Evolutionary conservation across 2,113 vertebrate species (phyloP).

Genomic region (Glaucidium brasilianum): DNA sequence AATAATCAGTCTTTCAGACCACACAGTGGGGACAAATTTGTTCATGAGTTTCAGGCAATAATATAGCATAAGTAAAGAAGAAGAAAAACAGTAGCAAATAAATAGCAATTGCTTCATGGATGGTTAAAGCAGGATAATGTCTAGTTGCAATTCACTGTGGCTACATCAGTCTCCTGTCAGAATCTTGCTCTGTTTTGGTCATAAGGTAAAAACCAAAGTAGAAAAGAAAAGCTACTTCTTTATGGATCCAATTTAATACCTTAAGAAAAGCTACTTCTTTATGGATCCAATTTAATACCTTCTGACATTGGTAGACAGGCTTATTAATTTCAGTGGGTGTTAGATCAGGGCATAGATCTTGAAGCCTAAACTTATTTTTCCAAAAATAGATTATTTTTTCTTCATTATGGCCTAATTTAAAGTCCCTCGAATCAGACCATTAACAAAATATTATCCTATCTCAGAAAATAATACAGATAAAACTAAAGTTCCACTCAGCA

Average conservation of each 20-base stretch:
- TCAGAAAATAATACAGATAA: conserved; percentile 44
- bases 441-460: conserved; percentile 44
- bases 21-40: not conserved
- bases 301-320: not conserved
- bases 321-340: not conserved
- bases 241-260: not conserved
- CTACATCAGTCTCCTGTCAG: not conserved
- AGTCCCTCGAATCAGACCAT: conserved; percentile 16
- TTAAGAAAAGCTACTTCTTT: not conserved
- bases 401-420: conserved; percentile 36
- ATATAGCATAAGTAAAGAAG: not conserved
- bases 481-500: conserved; percentile 21
- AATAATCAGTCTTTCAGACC: not conserved
- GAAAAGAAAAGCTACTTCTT: not conserved
- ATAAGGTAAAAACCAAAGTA: not conserved
- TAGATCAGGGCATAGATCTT: not conserved
- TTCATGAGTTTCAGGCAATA: not conserved
- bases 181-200: not conserved
- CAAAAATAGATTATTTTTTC: conserved; percentile 34
- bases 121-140: not conserved
- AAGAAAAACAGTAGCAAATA: not conserved
- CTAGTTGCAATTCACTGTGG: not conserved
- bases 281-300: not conserved
- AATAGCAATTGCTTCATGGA: not conserved
- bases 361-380: conserved; percentile 17